Percentiles rank a stretch among this genome's conserved stretches.
These are phyloP conservation scores for Todiramphus chloris DNA, from an alignment of 2,113 vertebrate species.

Conservation along the genomic window DNA sequence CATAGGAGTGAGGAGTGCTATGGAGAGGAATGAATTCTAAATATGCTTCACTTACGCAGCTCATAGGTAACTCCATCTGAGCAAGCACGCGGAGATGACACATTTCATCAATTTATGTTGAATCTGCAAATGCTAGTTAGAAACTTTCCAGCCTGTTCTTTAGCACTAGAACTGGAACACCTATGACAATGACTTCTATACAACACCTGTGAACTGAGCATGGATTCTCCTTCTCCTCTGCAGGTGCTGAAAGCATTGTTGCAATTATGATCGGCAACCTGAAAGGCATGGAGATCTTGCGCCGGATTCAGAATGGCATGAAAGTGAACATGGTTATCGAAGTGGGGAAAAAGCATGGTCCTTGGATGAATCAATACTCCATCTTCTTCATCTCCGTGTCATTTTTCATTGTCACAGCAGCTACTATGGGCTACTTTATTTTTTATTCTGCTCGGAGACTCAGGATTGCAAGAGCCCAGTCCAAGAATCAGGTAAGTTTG, in stretches of 20 bases:
- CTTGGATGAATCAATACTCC: slow-evolving; percentile 85
- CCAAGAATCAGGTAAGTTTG: slow-evolving; percentile 80
- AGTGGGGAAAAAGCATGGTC: slow-evolving; percentile 81
- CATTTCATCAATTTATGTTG: neutral
- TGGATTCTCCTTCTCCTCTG: slow-evolving; percentile 30
- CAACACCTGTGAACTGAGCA: neutral
- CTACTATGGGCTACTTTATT: slow-evolving; percentile 86
- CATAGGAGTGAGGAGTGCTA: neutral
- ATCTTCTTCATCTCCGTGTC: slow-evolving; percentile 87
- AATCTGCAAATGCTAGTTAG: neutral
- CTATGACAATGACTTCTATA: neutral
- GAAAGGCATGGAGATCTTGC: slow-evolving; percentile 80
- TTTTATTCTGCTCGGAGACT: slow-evolving; percentile 85
- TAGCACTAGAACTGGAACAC: neutral
- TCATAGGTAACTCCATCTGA: neutral
- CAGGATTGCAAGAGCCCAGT: slow-evolving; percentile 76
- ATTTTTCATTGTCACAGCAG: slow-evolving; percentile 86
- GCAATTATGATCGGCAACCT: slow-evolving; percentile 85
- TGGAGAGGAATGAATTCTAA: neutral
- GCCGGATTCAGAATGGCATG: slow-evolving; percentile 62
- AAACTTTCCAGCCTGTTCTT: neutral
- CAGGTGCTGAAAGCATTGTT: slow-evolving; percentile 81
- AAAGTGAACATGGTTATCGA: slow-evolving; percentile 83
- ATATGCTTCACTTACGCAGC: neutral
- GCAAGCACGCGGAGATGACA: neutral